These are phyloP conservation scores for Eurosta solidaginis DNA, from an alignment of 1,140 invertebrate genomes.

Conservation along the genomic window DNA sequence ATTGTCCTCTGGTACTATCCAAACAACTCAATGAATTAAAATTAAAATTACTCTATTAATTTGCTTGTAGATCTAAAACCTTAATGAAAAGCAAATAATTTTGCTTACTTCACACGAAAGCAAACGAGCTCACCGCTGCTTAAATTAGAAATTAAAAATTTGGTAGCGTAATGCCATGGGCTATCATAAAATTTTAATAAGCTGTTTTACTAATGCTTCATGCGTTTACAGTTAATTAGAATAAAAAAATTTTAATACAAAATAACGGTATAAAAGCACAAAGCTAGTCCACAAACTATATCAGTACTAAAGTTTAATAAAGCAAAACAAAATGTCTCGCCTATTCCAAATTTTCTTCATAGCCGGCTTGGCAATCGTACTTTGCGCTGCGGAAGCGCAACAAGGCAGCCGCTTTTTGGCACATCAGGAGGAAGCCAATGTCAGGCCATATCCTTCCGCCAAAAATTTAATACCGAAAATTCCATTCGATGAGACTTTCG, in stretches of 20 bases:
- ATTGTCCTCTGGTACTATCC: no score
- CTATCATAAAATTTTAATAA: neutral
- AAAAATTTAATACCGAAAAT: constrained; percentile 54
- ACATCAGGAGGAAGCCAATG: constrained; percentile 45
- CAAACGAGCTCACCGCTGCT: no score
- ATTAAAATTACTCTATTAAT: no score
- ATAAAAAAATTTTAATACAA: neutral
- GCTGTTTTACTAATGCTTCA: neutral
- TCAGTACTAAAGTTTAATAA: neutral
- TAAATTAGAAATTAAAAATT: no score
- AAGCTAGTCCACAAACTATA: neutral
- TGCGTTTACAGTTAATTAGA: neutral
- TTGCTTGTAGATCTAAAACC: no score
- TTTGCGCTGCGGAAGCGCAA: constrained; percentile 32
- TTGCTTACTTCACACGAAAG: no score
- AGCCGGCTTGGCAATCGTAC: constrained; percentile 9
- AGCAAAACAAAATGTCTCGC: constrained; percentile 17
- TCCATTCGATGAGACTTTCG: constrained; percentile 49
- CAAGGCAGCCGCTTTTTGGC: constrained; percentile 44
- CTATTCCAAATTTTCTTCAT: constrained; percentile 34
- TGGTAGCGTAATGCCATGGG: neutral
- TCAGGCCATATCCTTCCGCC: constrained; percentile 52
- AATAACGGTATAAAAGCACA: neutral
- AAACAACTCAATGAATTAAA: no score
- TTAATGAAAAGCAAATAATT: no score